Percentiles rank a stretch among this genome's conserved stretches.
phyloP scores from a whole-genome alignment of 2,888 invertebrate genomes.

The Chrysodeixis includens region DNA sequence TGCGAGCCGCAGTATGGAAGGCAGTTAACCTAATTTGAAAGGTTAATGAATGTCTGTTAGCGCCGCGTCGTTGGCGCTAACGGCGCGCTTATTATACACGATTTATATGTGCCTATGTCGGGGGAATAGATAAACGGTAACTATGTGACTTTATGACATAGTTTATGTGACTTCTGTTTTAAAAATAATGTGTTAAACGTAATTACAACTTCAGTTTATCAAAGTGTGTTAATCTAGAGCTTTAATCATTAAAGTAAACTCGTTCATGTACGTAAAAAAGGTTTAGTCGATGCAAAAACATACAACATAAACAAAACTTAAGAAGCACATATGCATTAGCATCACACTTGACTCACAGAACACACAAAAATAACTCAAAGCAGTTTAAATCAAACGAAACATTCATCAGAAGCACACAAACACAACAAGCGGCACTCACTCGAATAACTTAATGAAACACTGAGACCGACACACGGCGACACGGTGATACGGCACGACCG shows the following conservation, averaged over 20 bases:
- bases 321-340: neutral
- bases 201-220: too few relatives aligned
- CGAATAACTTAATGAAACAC: neutral
- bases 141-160: neutral
- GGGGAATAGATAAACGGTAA: neutral
- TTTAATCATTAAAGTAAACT: too few relatives aligned
- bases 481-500: constrained; percentile 23
- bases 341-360: neutral
- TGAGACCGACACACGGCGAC: too few relatives aligned
- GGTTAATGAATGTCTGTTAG: constrained; percentile 47
- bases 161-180: too few relatives aligned
- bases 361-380: constrained; percentile 1
- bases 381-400: constrained; percentile 4
- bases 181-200: too few relatives aligned
- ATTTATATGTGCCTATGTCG: constrained; percentile 10
- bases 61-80: constrained; percentile 36
- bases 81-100: constrained; percentile 19
- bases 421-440: neutral
- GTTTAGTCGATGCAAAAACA: neutral
- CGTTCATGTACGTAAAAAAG: too few relatives aligned
- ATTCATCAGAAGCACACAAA: neutral
- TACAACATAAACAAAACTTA: neutral
- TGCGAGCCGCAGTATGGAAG: neutral
- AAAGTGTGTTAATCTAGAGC: too few relatives aligned
- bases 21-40: constrained; percentile 43